These are phyloP conservation scores for Pollenia labialis DNA, from an alignment of 2,888 invertebrate species.

Conservation along the genomic window DNA sequence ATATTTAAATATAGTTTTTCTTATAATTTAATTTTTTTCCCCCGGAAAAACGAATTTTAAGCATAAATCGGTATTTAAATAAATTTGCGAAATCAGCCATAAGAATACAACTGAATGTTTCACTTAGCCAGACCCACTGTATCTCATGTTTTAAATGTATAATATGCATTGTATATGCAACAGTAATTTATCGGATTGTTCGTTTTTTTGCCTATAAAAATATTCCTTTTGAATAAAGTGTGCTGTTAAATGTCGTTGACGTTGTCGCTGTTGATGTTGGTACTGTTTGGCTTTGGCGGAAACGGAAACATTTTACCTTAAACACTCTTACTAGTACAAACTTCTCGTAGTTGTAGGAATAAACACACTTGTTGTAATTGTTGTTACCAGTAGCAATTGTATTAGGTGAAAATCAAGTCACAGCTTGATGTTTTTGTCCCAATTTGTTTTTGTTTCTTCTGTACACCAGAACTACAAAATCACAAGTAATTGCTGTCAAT, in stretches of 20 bases:
- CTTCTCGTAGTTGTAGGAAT: not conserved
- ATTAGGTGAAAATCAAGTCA: slow-evolving; percentile 58
- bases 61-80: too few species aligned
- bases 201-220: slow-evolving; percentile 29
- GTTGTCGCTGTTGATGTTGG: slow-evolving; percentile 7
- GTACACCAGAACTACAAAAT: slow-evolving; percentile 12
- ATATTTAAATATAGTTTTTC: too few species aligned
- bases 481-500: slow-evolving; percentile 79
- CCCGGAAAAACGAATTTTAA: too few species aligned
- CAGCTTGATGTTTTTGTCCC: slow-evolving; percentile 19
- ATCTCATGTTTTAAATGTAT: not conserved
- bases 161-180: slow-evolving; percentile 47
- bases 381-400: slow-evolving; percentile 2
- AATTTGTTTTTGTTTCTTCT: not conserved
- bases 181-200: slow-evolving; percentile 48
- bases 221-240: slow-evolving; percentile 32
- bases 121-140: not conserved
- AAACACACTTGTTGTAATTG: slow-evolving; percentile 28
- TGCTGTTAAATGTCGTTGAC: slow-evolving; percentile 10
- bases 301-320: slow-evolving; percentile 70
- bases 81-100: too few species aligned
- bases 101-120: not conserved
- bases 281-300: slow-evolving; percentile 52
- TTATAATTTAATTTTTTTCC: too few species aligned
- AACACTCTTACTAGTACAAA: slow-evolving; percentile 39